Conservation (phyloP, 2,888 invertebrate species). For the Drosophila pseudotalamancana region DNA sequence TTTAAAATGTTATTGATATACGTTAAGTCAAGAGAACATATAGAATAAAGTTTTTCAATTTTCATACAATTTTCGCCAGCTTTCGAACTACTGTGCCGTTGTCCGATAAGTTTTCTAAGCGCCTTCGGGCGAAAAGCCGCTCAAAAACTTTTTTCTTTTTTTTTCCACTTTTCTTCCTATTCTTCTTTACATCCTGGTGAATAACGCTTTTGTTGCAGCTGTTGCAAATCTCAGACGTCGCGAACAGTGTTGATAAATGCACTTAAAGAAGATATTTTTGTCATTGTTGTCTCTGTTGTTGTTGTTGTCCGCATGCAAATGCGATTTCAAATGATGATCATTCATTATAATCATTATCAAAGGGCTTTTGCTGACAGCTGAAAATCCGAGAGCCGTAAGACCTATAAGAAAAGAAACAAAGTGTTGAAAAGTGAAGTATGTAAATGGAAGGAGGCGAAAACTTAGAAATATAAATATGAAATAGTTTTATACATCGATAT, state of each 20-base stretch:
- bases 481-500: too few relatives aligned
- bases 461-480: too few relatives aligned
- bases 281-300: too few relatives aligned
- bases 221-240: slow-evolving; percentile 71
- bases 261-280: slow-evolving; percentile 44
- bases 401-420: neutral
- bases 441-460: too few relatives aligned
- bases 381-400: neutral
- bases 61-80: neutral
- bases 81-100: slow-evolving; percentile 3
- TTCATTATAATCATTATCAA: slow-evolving; percentile 49
- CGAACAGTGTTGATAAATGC: slow-evolving; percentile 70
- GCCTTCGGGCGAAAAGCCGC: slow-evolving; percentile 48
- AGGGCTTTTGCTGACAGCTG: slow-evolving; percentile 36
- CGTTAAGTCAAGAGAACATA: too few relatives aligned
- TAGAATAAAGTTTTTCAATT: neutral
- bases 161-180: neutral
- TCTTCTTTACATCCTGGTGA: slow-evolving; percentile 4
- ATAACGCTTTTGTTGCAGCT: slow-evolving; percentile 53
- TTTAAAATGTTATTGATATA: too few relatives aligned
- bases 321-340: neutral
- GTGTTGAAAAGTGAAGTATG: neutral
- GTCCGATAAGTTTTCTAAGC: slow-evolving; percentile 40
- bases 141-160: slow-evolving; percentile 47
- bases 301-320: slow-evolving; percentile 48